A percentile compares a stretch with the other conserved stretches of the same genome.
Evolutionary conservation across 2,888 invertebrate genomes (phyloP).

Genomic region (Xestobium rufovillosum): DNA sequence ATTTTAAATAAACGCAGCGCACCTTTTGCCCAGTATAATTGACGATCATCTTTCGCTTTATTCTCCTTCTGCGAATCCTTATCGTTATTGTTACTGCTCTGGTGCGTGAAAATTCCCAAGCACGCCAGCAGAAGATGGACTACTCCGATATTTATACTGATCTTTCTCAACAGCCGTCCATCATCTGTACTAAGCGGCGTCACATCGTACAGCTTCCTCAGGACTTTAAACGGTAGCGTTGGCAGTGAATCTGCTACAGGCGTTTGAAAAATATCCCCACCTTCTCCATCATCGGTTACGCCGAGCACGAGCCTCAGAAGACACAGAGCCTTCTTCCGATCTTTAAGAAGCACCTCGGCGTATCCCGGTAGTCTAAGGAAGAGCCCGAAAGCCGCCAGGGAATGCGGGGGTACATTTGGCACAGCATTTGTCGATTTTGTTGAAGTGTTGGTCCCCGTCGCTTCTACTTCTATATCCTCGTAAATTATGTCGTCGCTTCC

Average conservation of each 20-base stretch:
- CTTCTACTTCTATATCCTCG: slow-evolving; percentile 53
- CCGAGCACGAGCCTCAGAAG: slow-evolving; percentile 80
- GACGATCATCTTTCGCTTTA: slow-evolving; percentile 44
- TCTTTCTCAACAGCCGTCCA: slow-evolving; percentile 65
- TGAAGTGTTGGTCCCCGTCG: slow-evolving; percentile 44
- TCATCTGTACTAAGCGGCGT: slow-evolving; percentile 69
- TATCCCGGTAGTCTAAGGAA: slow-evolving; percentile 85
- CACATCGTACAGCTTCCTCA: slow-evolving; percentile 68
- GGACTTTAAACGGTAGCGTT: slow-evolving; percentile 71
- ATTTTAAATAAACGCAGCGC: too few relatives aligned
- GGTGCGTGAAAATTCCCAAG: slow-evolving; percentile 82
- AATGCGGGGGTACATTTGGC: slow-evolving; percentile 79
- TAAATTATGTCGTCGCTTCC: slow-evolving; percentile 55
- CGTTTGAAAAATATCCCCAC: slow-evolving; percentile 63
- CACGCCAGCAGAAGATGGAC: slow-evolving; percentile 80
- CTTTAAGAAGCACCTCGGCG: slow-evolving; percentile 78
- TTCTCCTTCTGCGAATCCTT: slow-evolving; percentile 33
- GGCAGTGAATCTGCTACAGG: slow-evolving; percentile 61
- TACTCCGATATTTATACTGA: slow-evolving; percentile 77
- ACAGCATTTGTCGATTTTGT: slow-evolving; percentile 46
- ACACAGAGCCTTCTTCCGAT: slow-evolving; percentile 78
- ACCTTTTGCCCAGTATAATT: slow-evolving; percentile 91
- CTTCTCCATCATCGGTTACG: slow-evolving; percentile 87
- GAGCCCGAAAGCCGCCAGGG: slow-evolving; percentile 82
- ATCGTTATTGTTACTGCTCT: slow-evolving; percentile 43